Evolutionary conservation across 2,797 vertebrate genomes (phyloP).

Genomic region (Urocyon cinereoargenteus): DNA sequence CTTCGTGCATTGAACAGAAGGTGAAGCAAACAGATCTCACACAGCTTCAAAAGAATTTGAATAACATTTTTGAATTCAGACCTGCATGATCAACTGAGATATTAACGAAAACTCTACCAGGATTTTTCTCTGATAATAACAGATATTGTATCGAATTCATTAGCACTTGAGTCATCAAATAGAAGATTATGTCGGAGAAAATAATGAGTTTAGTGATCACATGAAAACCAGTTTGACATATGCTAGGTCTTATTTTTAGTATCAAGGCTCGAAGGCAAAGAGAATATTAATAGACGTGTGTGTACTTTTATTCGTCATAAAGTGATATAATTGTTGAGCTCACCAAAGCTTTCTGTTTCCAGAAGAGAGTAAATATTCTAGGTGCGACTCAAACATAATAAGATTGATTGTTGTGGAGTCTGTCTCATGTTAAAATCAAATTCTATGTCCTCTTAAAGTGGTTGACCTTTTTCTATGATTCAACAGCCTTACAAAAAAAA

Average conservation of each 20-base stretch:
- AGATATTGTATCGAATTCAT: constrained; percentile 82
- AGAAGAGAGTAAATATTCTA: background rate
- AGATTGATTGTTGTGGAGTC: background rate
- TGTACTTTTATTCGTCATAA: constrained; percentile 73
- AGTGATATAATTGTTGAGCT: constrained; percentile 1
- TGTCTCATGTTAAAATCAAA: background rate
- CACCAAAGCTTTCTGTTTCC: background rate
- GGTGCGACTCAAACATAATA: background rate
- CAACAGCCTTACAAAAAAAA: background rate
- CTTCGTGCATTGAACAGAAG: constrained; percentile 62
- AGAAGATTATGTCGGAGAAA: constrained; percentile 81
- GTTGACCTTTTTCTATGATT: constrained; percentile 42
- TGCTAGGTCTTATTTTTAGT: constrained; percentile 78
- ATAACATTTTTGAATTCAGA: constrained; percentile 82
- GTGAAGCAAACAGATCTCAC: constrained; percentile 69
- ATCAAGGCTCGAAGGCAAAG: constrained; percentile 75
- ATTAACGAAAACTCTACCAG: constrained; percentile 81
- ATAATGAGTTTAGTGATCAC: constrained; percentile 82
- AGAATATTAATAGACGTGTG: constrained; percentile 81
- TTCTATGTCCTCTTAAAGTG: background rate
- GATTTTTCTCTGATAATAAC: constrained; percentile 82
- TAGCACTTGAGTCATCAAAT: constrained; percentile 84
- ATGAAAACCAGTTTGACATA: constrained; percentile 53
- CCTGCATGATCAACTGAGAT: constrained; percentile 79
- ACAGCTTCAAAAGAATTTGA: constrained; percentile 82